Evolutionary conservation across 2,797 vertebrate genomes (phyloP).

Genomic region (Halcyon smyrnensis): DNA sequence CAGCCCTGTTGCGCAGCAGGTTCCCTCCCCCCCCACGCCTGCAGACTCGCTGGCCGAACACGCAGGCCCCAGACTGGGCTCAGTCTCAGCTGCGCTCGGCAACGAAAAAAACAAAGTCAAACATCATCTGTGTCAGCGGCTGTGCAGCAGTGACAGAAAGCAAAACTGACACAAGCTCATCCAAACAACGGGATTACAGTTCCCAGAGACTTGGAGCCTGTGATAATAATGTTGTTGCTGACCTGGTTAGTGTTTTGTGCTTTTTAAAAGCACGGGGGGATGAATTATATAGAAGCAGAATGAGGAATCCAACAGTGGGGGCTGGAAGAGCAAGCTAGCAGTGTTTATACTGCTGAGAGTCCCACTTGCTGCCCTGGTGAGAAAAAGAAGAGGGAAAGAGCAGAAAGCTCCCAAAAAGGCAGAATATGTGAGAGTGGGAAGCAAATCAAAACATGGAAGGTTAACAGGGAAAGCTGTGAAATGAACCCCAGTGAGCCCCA

Average conservation of each 20-base stretch:
- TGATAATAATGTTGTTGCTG: conserved; percentile 60
- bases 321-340: neutral
- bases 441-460: neutral
- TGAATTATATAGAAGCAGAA: conserved; percentile 25
- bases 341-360: neutral
- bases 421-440: neutral
- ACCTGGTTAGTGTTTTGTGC: conserved; percentile 46
- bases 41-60: neutral
- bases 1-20: neutral
- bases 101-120: conserved; percentile 63
- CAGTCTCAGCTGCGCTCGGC: conserved; percentile 18
- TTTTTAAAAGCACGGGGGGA: neutral
- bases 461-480: neutral
- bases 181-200: conserved; percentile 60
- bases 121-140: conserved; percentile 55
- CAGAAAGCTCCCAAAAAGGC: neutral
- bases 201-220: conserved; percentile 25
- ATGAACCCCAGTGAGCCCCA: neutral
- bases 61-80: neutral
- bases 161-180: conserved; percentile 59
- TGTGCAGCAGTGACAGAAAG: conserved; percentile 53
- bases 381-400: neutral
- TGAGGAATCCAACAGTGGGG: neutral
- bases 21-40: neutral
- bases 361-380: neutral